Base-by-base conservation (phyloP, 2,113 vertebrate genomes). In the Aptenodytes forsteri region DNA sequence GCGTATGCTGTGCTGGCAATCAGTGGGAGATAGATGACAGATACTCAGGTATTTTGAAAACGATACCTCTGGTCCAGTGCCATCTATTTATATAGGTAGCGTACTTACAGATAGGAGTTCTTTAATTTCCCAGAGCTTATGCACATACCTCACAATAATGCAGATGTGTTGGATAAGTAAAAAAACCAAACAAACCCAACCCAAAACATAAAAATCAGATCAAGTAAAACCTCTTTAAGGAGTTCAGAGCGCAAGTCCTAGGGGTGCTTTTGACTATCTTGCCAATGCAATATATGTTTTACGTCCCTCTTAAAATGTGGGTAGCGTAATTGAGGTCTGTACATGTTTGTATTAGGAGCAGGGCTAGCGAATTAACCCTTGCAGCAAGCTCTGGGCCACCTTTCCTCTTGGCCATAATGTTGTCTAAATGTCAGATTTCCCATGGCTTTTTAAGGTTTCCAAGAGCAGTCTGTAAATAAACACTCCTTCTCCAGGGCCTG, bases 231-330 rank as follows among this genome's bases (percentile, higher is more conserved):
- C 78, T 85, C 87, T 86, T 77, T 15, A 32, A 95, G 70, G 79
- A 83, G 67, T 22, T 85, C 62, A 88, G 80, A 94, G 83, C 83
- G 7, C n/a, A n/a, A 69, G 47, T 92, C 94, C 64, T 92, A 20
- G 72, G 79, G 78, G 92, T 83, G 90, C 82, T 90, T 81, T 94
- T 80, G 90, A 8, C 83, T 59, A 17, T 88, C 59, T 54, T 71
- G 82, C 92, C 95, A 94, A 83, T 29, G 82, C 90, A 95, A 93
- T 97, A 91, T 90, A 90, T 55, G 30, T 96, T 97, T 96, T 94
- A 96, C 6, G 8, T 58, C 29, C 58, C 82, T 96, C 62, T 93
- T 73, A 93, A 95, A 94, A 54, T 1, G 8, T 32, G 82, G 56
- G 78, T 6, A 95, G 88, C 11, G 15, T 66, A 94, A 80, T 6